Conservation (phyloP, 2,797 vertebrate species). For the Alca torda region DNA sequence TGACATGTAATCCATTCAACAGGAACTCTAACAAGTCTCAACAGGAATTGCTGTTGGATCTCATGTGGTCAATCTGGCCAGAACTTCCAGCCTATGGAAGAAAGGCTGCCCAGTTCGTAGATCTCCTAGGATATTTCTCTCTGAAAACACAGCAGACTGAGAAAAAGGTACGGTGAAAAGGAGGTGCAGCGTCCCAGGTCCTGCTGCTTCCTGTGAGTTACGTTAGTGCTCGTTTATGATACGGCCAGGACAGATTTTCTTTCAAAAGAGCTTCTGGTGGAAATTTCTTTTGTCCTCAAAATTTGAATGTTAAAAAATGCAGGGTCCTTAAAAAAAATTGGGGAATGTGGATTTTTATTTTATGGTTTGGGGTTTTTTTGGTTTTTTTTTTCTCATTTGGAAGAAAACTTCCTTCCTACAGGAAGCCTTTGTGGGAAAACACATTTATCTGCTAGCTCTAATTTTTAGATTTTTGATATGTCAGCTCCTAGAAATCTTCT, state of each 20-base stretch:
- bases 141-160: conserved; percentile 98
- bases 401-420: not conserved
- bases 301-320: not conserved
- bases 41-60: conserved; percentile 92
- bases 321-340: not conserved
- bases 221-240: not conserved
- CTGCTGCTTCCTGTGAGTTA: not conserved
- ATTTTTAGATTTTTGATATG: not conserved
- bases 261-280: not conserved
- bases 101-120: conserved; percentile 98
- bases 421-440: not conserved
- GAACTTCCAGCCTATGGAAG: conserved; percentile 98
- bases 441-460: not conserved
- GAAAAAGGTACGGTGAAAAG: conserved; percentile 86
- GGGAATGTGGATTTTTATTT: not conserved
- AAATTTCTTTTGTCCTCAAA: not conserved
- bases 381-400: not conserved
- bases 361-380: not conserved
- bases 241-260: not conserved
- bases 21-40: conserved; percentile 98
- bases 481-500: not conserved
- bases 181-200: not conserved
- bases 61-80: conserved; percentile 99
- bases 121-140: conserved; percentile 97
- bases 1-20: not conserved